Evolutionary conservation across 2,113 vertebrate species (phyloP).

Genomic region (Bucco capensis): DNA sequence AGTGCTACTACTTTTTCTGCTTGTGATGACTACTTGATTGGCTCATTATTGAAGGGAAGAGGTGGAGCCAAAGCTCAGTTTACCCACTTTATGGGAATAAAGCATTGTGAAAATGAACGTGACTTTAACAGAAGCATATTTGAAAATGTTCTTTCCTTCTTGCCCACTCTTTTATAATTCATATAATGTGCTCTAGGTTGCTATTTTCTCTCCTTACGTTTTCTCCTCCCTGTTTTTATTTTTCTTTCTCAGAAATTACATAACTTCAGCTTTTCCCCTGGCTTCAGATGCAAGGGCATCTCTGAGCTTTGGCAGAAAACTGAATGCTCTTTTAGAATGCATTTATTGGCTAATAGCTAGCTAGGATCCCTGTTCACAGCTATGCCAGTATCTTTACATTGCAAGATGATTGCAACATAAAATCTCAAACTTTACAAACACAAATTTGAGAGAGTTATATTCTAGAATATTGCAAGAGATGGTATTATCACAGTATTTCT

Average conservation of each 20-base stretch:
- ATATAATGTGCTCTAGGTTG: constrained; percentile 42
- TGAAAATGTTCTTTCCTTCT: constrained; percentile 45
- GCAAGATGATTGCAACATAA: not conserved
- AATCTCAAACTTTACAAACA: not conserved
- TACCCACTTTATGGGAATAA: constrained; percentile 33
- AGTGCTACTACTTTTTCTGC: not conserved
- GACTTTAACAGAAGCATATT: constrained; percentile 54
- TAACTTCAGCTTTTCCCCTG: constrained; percentile 76
- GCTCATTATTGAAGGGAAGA: not conserved
- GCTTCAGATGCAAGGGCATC: constrained; percentile 75
- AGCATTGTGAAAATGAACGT: constrained; percentile 41
- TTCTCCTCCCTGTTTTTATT: constrained; percentile 23
- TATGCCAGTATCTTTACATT: not conserved
- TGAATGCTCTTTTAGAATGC: constrained; percentile 73
- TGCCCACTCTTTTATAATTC: constrained; percentile 1
- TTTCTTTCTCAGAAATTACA: constrained; percentile 72
- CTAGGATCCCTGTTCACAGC: not conserved
- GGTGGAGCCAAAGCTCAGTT: not conserved
- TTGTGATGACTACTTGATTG: not conserved
- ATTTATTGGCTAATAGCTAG: not conserved
- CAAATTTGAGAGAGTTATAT: not conserved
- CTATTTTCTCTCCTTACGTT: constrained; percentile 66
- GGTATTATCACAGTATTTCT: constrained; percentile 17
- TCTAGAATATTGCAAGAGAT: not conserved
- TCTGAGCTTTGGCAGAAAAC: constrained; percentile 80